phyloP scores from a whole-genome alignment of 1,140 invertebrate genomes.

The Drosophila quadrilineata region DNA sequence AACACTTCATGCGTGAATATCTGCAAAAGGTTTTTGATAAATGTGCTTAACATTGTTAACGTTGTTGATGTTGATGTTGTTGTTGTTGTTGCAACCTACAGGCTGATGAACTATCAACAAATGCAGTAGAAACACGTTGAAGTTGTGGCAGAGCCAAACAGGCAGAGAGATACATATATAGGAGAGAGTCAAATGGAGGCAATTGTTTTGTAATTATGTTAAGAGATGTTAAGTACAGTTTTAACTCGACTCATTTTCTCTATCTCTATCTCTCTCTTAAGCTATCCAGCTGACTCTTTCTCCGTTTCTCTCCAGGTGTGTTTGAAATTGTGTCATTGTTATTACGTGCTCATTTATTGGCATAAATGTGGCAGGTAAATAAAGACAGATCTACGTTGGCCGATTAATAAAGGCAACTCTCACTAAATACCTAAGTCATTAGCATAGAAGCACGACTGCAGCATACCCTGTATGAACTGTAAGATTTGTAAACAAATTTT shows the following conservation, averaged over 20 bases:
- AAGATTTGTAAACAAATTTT: no score
- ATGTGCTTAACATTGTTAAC: constrained; percentile 50
- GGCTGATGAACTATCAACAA: constrained; percentile 63
- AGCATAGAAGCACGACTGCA: neutral
- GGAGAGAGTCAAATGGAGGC: constrained; percentile 20
- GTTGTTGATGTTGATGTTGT: constrained; percentile 21
- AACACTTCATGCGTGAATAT: constrained; percentile 80
- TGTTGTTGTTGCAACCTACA: constrained; percentile 16
- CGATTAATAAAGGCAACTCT: constrained; percentile 48
- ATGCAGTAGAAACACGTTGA: constrained; percentile 6
- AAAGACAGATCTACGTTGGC: constrained; percentile 65
- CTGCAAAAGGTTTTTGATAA: constrained; percentile 69
- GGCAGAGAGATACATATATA: no score
- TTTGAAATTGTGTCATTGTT: constrained; percentile 50
- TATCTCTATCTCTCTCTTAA: constrained; percentile 8
- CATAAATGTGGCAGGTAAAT: constrained; percentile 67
- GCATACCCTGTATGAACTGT: constrained; percentile 1
- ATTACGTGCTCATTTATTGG: constrained; percentile 73
- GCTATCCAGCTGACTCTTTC: neutral
- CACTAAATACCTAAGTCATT: neutral
- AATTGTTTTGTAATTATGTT: constrained; percentile 74
- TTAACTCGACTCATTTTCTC: neutral
- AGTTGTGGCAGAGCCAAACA: no score
- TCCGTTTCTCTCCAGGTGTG: neutral
- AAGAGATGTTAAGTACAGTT: constrained; percentile 35